phyloP scores from a whole-genome alignment of 2,797 vertebrate genomes.

The Psittacula derbiana region DNA sequence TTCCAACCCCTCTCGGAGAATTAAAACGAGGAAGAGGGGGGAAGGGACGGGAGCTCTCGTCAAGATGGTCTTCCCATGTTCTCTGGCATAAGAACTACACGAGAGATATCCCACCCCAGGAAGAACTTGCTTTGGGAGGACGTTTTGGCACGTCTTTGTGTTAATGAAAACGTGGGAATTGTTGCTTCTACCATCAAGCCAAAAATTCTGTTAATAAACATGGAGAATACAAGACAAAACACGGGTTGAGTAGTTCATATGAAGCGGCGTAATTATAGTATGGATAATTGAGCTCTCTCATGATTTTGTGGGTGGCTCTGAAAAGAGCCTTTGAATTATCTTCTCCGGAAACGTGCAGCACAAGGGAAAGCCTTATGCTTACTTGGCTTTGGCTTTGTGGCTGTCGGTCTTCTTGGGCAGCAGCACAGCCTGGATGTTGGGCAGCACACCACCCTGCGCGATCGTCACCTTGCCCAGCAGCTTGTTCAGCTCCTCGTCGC shows the following conservation, averaged over 20 bases:
- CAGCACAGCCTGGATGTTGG: conserved; percentile 19
- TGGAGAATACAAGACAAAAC: neutral
- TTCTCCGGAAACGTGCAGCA: fast-evolving
- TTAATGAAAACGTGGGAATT: neutral
- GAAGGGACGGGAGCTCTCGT: neutral
- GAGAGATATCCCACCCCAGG: fast-evolving
- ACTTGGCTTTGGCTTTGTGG: conserved; percentile 14
- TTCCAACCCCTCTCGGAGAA: neutral
- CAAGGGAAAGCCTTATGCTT: neutral
- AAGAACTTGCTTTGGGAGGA: neutral
- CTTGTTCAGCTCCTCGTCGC: too few species aligned
- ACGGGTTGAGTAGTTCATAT: neutral
- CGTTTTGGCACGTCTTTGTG: neutral
- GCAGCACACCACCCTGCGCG: conserved; percentile 17
- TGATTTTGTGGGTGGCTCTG: conserved; percentile 11
- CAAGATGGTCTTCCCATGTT: fast-evolving
- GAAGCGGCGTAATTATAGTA: fast-evolving
- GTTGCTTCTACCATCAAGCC: neutral
- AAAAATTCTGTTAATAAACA: neutral
- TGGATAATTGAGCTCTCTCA: neutral
- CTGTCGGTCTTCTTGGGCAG: conserved; percentile 36
- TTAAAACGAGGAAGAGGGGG: neutral
- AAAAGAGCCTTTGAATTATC: conserved; percentile 44
- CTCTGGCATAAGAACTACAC: fast-evolving
- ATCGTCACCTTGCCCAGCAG: neutral